These are phyloP conservation scores for Chloroceryle amazona DNA, from an alignment of 2,797 vertebrate species.

Conservation along the genomic window DNA sequence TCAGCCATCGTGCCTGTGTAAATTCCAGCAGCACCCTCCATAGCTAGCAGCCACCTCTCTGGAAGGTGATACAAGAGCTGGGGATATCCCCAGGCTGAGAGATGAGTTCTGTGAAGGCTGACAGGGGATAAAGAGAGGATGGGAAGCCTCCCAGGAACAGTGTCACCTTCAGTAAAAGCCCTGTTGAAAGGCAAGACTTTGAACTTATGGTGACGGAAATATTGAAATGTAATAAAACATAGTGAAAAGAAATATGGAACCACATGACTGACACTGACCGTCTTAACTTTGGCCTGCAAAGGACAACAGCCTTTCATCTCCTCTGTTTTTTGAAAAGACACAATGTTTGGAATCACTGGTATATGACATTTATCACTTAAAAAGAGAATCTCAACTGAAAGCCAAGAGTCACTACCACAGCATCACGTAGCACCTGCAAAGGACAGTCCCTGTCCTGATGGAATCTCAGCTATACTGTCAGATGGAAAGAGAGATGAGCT, in stretches of 20 bases:
- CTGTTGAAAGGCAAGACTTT: not conserved
- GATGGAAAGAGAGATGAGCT: not conserved
- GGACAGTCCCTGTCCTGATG: not conserved
- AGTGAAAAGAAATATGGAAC: not conserved
- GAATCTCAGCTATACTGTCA: not conserved
- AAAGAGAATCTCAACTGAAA: not conserved
- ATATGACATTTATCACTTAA: not conserved
- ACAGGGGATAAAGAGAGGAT: not conserved
- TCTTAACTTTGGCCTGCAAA: not conserved
- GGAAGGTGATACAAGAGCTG: not conserved
- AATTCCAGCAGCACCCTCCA: not conserved
- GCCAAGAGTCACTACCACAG: not conserved
- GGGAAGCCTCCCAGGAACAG: not conserved
- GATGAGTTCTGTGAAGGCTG: not conserved
- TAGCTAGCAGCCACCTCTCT: not conserved
- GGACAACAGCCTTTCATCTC: not conserved
- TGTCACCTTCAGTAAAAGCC: not conserved
- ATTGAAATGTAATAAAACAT: not conserved
- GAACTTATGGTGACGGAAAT: fast-evolving
- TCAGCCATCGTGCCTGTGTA: not conserved
- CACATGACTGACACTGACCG: not conserved
- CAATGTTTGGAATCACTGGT: fast-evolving
- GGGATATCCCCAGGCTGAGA: not conserved
- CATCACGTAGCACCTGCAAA: not conserved
- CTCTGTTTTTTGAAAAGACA: not conserved